Percentiles rank a stretch among this genome's conserved stretches.
These are phyloP conservation scores for Fregetta grallaria DNA, from an alignment of 2,113 vertebrate genomes.

Conservation along the genomic window DNA sequence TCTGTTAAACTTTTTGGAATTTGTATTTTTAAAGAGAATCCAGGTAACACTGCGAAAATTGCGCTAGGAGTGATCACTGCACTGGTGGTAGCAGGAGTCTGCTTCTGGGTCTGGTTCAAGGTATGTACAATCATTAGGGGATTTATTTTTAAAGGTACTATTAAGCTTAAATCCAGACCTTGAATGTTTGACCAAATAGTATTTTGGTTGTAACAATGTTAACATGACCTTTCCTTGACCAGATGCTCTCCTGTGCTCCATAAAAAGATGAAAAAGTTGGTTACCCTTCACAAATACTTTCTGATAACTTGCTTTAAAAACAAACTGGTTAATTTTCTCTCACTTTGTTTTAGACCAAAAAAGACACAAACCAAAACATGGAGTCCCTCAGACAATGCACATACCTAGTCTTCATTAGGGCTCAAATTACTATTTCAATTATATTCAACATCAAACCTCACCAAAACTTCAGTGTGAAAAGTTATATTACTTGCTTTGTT, in stretches of 20 bases:
- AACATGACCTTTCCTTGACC: neutral
- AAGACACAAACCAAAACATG: neutral
- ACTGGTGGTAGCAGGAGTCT: rapidly evolving
- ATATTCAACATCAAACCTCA: neutral
- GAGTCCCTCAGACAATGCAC: neutral
- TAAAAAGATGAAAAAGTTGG: neutral
- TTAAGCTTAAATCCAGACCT: neutral
- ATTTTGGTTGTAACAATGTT: neutral
- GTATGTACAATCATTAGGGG: neutral
- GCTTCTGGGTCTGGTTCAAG: rapidly evolving
- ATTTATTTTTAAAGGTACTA: neutral
- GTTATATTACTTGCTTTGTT: neutral
- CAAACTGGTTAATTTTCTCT: neutral
- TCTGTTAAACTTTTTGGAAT: neutral
- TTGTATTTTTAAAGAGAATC: neutral
- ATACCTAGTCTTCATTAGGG: neutral
- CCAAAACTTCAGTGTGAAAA: neutral
- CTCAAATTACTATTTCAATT: neutral
- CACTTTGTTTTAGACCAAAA: neutral
- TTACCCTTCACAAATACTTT: neutral
- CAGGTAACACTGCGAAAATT: rapidly evolving
- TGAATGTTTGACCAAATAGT: neutral
- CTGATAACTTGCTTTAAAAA: neutral
- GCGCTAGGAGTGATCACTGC: rapidly evolving
- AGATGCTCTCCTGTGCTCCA: neutral